phyloP scores from a whole-genome alignment of 2,888 invertebrate genomes.

The Xylophagus ater region DNA sequence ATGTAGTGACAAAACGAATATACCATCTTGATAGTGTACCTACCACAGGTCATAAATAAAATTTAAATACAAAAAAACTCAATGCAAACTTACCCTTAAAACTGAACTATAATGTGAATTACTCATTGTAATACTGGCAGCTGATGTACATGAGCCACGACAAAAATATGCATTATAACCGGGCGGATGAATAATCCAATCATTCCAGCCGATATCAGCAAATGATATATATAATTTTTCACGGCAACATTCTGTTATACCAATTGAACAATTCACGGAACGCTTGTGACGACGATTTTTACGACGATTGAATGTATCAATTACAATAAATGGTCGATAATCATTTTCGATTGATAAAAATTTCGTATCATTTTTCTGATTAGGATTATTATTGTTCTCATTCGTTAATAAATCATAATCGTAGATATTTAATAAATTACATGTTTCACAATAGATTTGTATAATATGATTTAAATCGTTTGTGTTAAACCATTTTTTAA shows the following conservation, averaged over 20 bases:
- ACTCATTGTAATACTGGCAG: conserved; percentile 56
- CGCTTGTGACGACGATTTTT: conserved; percentile 45
- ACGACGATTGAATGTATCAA: conserved; percentile 63
- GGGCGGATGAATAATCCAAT: conserved; percentile 73
- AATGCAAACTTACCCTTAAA: conserved; percentile 50
- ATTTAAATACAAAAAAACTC: not conserved
- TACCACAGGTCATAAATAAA: not conserved
- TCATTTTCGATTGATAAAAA: conserved; percentile 61
- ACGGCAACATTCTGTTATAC: conserved; percentile 66
- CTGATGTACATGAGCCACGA: conserved; percentile 65
- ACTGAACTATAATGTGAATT: conserved; percentile 59
- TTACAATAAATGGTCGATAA: conserved; percentile 64
- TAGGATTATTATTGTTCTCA: not conserved
- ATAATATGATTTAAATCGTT: conserved; percentile 57
- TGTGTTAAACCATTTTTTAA: conserved; percentile 63
- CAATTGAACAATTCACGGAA: conserved; percentile 56
- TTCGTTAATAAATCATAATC: conserved; percentile 12
- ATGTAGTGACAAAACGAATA: too few species aligned
- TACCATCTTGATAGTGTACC: too few species aligned
- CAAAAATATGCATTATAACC: conserved; percentile 85
- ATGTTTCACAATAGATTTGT: conserved; percentile 67
- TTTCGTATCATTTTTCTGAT: conserved; percentile 30
- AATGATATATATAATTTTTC: conserved; percentile 75
- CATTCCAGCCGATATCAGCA: conserved; percentile 75
- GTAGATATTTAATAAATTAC: conserved; percentile 49